These are phyloP conservation scores for Chionis minor DNA, from an alignment of 2,113 vertebrate genomes.

Conservation along the genomic window DNA sequence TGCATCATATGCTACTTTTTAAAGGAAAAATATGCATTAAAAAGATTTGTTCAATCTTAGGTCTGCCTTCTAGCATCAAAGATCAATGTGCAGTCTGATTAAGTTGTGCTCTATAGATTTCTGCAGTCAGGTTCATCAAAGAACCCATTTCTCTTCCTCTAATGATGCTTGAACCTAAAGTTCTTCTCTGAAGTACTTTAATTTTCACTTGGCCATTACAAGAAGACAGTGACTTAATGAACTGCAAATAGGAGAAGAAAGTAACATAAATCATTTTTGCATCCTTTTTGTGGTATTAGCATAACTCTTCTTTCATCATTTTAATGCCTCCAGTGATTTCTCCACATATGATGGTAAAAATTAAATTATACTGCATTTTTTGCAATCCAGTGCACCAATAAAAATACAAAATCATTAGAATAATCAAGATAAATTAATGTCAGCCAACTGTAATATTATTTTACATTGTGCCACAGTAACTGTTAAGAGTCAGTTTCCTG, in stretches of 20 bases:
- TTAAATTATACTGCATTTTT: conserved; percentile 72
- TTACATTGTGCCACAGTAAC: conserved; percentile 33
- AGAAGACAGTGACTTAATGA: conserved; percentile 91
- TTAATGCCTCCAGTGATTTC: conserved; percentile 64
- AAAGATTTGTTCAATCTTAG: conserved; percentile 67
- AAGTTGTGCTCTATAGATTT: conserved; percentile 81
- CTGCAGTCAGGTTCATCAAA: conserved; percentile 81
- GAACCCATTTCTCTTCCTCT: conserved; percentile 80
- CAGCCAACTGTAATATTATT: conserved; percentile 51
- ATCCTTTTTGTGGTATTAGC: conserved; percentile 71
- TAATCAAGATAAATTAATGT: conserved; percentile 72
- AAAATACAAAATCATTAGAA: conserved; percentile 70
- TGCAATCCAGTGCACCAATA: conserved; percentile 54
- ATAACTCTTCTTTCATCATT: conserved; percentile 75
- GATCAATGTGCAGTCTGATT: conserved; percentile 82
- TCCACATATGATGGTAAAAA: conserved; percentile 41
- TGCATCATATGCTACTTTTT: conserved; percentile 58
- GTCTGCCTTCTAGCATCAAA: conserved; percentile 66
- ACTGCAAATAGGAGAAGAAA: conserved; percentile 85
- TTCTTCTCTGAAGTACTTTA: conserved; percentile 83
- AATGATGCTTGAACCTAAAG: conserved; percentile 83
- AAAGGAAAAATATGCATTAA: conserved; percentile 68
- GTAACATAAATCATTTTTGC: conserved; percentile 85
- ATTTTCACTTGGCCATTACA: conserved; percentile 85
- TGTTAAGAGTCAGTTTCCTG: conserved; percentile 6